Conservation (phyloP, 2,113 vertebrate species). For the Prunella himalayana region DNA sequence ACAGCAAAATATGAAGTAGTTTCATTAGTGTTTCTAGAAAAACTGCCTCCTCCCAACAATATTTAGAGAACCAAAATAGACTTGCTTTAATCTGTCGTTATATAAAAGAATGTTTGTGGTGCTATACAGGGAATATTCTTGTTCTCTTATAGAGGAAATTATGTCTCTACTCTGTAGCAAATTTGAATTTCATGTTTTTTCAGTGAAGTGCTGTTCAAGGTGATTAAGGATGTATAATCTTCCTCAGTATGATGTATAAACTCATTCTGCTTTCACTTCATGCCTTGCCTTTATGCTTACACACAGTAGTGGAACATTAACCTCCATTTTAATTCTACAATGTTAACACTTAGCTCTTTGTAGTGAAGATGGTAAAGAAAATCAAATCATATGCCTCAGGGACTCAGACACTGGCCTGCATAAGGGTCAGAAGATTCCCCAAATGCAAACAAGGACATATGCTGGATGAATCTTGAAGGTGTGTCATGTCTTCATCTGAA, state of each 20-base stretch:
- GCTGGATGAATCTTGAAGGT: neutral
- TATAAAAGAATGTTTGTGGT: neutral
- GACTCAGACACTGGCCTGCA: neutral
- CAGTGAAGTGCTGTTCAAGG: slow-evolving; percentile 9
- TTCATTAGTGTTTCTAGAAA: neutral
- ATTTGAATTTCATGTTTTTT: slow-evolving; percentile 46
- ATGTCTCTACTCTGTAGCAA: neutral
- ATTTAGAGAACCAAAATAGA: neutral
- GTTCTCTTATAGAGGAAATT: neutral
- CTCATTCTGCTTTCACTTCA: slow-evolving; percentile 31
- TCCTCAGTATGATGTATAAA: neutral
- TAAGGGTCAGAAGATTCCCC: neutral
- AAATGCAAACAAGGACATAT: neutral
- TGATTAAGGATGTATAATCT: slow-evolving; percentile 27
- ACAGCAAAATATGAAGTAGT: neutral
- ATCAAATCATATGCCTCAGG: neutral
- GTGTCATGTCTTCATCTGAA: neutral
- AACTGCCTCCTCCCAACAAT: neutral
- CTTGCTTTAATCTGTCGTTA: neutral
- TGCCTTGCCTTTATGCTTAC: neutral
- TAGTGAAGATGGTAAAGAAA: neutral
- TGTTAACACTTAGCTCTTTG: neutral
- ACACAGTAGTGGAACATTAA: neutral
- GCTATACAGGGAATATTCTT: neutral
- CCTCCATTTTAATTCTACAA: neutral